phyloP scores from a whole-genome alignment of 2,888 invertebrate genomes.

The Fragum sueziense region DNA sequence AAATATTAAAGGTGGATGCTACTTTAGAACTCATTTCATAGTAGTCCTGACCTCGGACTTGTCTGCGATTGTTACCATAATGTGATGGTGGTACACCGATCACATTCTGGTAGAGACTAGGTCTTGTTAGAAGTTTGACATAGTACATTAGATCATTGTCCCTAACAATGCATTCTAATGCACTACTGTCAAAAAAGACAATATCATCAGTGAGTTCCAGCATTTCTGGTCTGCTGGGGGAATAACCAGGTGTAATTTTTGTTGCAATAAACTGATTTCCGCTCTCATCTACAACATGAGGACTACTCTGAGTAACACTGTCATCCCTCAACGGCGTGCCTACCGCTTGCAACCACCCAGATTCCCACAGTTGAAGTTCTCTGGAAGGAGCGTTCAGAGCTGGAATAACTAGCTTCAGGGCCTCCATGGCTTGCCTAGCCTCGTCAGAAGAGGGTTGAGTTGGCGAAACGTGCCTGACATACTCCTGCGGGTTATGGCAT shows the following conservation, averaged over 20 bases:
- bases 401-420: not conserved
- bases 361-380: not conserved
- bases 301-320: not conserved
- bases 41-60: not conserved
- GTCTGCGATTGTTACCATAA: not conserved
- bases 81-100: not conserved
- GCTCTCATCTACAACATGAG: not conserved
- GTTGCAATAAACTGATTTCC: too few relatives aligned
- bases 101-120: not conserved
- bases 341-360: slow-evolving; percentile 10
- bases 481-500: not conserved
- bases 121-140: not conserved
- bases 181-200: not conserved
- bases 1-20: not conserved
- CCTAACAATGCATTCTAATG: not conserved
- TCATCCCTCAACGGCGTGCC: not conserved
- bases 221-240: not conserved
- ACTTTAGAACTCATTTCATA: not conserved
- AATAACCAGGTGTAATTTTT: not conserved
- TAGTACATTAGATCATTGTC: not conserved
- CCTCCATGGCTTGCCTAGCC: slow-evolving; percentile 6
- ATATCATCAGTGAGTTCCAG: not conserved
- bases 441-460: not conserved
- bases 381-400: not conserved
- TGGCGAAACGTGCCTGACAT: not conserved